Percentiles rank a stretch among this genome's conserved stretches.
Evolutionary conservation across 1,140 invertebrate species (phyloP).

Genomic region (Fopius arisanus): DNA sequence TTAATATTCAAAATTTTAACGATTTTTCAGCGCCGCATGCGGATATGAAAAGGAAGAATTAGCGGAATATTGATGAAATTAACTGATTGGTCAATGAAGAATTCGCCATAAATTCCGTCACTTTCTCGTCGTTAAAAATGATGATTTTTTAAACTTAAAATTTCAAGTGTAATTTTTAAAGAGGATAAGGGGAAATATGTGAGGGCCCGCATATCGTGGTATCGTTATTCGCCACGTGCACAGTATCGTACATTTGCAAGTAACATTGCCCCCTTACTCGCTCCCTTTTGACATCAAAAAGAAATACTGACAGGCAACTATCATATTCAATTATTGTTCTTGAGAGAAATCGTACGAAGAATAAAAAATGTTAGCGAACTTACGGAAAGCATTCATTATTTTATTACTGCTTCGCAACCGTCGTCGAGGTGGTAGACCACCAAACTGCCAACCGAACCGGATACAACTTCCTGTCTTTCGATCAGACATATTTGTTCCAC

Average conservation of each 20-base stretch:
- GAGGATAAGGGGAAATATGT: no score
- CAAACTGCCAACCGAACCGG: slow-evolving; percentile 25
- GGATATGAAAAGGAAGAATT: no score
- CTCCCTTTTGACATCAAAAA: neutral
- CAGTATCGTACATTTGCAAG: neutral
- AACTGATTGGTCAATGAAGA: no score
- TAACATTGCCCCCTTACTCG: neutral
- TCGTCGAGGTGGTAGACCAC: slow-evolving; percentile 18
- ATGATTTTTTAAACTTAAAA: no score
- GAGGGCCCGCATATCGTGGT: no score
- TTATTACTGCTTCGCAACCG: neutral
- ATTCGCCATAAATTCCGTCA: no score
- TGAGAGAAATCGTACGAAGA: neutral
- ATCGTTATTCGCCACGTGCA: neutral
- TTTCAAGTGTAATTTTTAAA: no score
- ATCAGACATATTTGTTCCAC: slow-evolving; percentile 27
- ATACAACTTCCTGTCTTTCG: slow-evolving; percentile 30
- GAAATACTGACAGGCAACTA: neutral
- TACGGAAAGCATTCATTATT: neutral
- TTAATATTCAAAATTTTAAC: no score
- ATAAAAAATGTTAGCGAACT: neutral
- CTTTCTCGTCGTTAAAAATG: no score
- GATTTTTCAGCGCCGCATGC: no score
- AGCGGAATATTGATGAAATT: no score
- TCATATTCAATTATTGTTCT: neutral